A percentile compares a stretch with the other conserved stretches of the same genome.
Conservation (phyloP, 2,797 vertebrate species). For the Sebastes elongatus region DNA sequence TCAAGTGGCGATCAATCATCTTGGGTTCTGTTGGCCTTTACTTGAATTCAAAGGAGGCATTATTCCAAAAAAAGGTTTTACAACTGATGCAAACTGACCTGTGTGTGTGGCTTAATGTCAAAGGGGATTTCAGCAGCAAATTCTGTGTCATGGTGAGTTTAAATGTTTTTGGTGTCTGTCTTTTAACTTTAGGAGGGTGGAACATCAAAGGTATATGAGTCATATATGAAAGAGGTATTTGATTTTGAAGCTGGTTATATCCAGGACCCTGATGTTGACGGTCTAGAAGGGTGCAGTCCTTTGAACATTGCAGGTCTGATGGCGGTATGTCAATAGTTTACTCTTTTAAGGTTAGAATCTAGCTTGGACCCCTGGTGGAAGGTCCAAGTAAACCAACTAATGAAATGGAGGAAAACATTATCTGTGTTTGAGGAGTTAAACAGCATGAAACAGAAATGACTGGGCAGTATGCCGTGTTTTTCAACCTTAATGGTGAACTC, state of each 20-base stretch:
- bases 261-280: background rate
- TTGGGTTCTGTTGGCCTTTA: background rate
- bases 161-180: background rate
- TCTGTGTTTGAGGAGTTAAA: background rate
- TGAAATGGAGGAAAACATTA: background rate
- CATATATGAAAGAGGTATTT: background rate
- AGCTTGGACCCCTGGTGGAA: background rate
- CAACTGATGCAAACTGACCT: background rate
- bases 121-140: background rate
- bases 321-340: background rate
- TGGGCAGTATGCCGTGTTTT: background rate
- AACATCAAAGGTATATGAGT: background rate
- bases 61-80: background rate
- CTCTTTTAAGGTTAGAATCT: background rate
- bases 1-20: background rate
- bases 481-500: constrained; percentile 1
- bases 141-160: background rate
- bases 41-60: background rate
- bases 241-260: background rate
- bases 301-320: background rate
- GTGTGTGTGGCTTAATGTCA: background rate
- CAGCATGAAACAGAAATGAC: background rate
- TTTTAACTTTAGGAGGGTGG: background rate
- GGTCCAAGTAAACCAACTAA: constrained; percentile 2
- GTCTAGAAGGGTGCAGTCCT: background rate